A percentile compares a stretch with the other conserved stretches of the same genome.
These are phyloP conservation scores for Polyploca ridens DNA, from an alignment of 2,888 invertebrate species.

Conservation along the genomic window DNA sequence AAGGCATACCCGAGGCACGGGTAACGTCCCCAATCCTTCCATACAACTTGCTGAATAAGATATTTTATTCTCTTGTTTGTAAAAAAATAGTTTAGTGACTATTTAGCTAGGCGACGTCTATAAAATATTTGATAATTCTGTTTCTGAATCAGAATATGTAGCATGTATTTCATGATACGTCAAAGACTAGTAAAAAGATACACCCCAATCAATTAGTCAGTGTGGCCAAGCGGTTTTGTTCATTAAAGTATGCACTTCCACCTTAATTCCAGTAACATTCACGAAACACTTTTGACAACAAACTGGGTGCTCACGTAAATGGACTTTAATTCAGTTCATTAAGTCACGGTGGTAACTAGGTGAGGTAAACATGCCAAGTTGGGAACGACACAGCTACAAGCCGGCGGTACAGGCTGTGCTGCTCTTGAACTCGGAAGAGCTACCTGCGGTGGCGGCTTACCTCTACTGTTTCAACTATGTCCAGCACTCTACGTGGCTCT, in stretches of 20 bases:
- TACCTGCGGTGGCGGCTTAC: slow-evolving; percentile 36
- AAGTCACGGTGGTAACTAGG: slow-evolving; percentile 30
- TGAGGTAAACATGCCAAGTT: slow-evolving; percentile 36
- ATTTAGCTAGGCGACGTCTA: background rate
- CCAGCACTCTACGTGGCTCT: slow-evolving; percentile 28
- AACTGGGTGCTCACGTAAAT: slow-evolving; percentile 19
- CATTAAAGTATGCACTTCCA: background rate
- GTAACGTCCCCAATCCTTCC: slow-evolving; percentile 9
- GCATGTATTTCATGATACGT: background rate
- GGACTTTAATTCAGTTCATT: slow-evolving; percentile 32
- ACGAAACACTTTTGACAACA: slow-evolving; percentile 14
- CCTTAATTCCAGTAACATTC: slow-evolving; percentile 28
- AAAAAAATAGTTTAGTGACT: background rate
- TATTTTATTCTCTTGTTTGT: background rate
- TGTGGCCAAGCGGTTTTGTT: background rate
- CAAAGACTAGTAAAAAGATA: background rate
- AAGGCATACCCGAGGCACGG: slow-evolving; percentile 26
- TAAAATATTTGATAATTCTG: background rate
- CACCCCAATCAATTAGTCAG: background rate
- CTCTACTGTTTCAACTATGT: slow-evolving; percentile 46
- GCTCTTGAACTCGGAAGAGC: slow-evolving; percentile 30
- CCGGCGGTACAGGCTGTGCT: slow-evolving; percentile 16
- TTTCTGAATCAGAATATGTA: too few relatives aligned
- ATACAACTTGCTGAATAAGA: slow-evolving; percentile 13
- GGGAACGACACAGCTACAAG: slow-evolving; percentile 25